These are phyloP conservation scores for Zaprionus lachaisei DNA, from an alignment of 1,140 invertebrate genomes.

Conservation along the genomic window DNA sequence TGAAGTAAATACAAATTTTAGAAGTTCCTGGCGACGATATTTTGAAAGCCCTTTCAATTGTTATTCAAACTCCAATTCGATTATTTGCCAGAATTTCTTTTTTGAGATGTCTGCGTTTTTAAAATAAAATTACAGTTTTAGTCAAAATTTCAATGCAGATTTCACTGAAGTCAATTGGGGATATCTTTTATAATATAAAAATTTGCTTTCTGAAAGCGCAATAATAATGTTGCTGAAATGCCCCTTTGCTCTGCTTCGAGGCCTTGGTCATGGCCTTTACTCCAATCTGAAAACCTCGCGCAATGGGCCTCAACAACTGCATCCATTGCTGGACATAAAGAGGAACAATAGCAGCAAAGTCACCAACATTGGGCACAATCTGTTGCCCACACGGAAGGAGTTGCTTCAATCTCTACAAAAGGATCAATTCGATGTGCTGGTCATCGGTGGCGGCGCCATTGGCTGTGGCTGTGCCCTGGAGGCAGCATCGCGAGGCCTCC, in stretches of 20 bases:
- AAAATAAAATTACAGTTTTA: background rate
- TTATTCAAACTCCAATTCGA: no score
- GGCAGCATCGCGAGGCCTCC: slow-evolving; percentile 54
- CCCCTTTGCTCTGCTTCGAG: background rate
- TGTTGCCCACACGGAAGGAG: background rate
- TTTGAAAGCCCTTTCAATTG: no score
- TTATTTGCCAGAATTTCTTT: background rate
- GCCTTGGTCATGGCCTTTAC: background rate
- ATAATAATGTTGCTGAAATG: background rate
- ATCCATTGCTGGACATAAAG: background rate
- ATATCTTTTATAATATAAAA: background rate
- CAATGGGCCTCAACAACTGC: background rate
- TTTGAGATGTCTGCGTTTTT: background rate
- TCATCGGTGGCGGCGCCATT: slow-evolving; percentile 97
- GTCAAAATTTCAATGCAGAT: background rate
- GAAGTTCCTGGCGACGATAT: no score
- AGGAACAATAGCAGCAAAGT: background rate
- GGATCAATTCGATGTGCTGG: slow-evolving; percentile 93
- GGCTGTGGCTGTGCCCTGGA: slow-evolving; percentile 90
- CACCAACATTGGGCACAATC: background rate
- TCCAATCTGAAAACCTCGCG: background rate
- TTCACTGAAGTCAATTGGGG: background rate
- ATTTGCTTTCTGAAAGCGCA: background rate
- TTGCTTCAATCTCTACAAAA: slow-evolving; percentile 36
- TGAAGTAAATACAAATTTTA: no score